Evolutionary conservation across 2,797 vertebrate species (phyloP), one percentile per base, ranked within the genome.

Genomic region (Aselliscus stoliczkanus): DNA sequence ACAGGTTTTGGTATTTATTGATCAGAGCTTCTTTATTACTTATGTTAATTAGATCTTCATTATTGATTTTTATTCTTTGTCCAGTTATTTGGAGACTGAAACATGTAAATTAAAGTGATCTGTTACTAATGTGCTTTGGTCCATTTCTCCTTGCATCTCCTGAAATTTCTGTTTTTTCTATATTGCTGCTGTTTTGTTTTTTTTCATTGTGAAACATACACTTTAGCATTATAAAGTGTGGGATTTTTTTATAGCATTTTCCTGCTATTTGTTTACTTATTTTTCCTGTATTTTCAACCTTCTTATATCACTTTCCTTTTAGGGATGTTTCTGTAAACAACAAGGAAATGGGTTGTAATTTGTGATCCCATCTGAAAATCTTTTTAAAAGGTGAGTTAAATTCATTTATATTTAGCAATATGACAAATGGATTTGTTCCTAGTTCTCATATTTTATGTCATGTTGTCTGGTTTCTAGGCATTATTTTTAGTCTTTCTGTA

Each of bases 61-160:
- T 92, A 95, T 96, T 96, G 88, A 95, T 75, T 97, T 92, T 93
- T 88, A 93, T 93, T 93, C 76, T 95, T 86, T 94, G 87, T 79
- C 72, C 81, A 90, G 72, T 88, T 97, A 88, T 79, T 90, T 93
- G 54, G 69, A 94, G 77, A 96, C 54, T 39, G 31, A 93, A 76
- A 75, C 44, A 20, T 60, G 79, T 72, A 90, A 93, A 93, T 94
- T 92, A 94, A 92, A 96, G 93, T 70, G 27, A 82, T 76, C 47
- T 56, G 52, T 82, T 65, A 87, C 73, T 60, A 21, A 5, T 31
- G 11, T 86, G 50, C 44, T 92, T 85, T 88, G 21, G 7, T 70
- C 80, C 93, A 29, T 56, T 93, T 92, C 83, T 85, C 52, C 42
- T 80, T 75, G 13, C 5, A 93, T 58, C 52, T 90, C 82, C 80